phyloP scores from a whole-genome alignment of 1,140 invertebrate genomes.

The Anastrepha obliqua region DNA sequence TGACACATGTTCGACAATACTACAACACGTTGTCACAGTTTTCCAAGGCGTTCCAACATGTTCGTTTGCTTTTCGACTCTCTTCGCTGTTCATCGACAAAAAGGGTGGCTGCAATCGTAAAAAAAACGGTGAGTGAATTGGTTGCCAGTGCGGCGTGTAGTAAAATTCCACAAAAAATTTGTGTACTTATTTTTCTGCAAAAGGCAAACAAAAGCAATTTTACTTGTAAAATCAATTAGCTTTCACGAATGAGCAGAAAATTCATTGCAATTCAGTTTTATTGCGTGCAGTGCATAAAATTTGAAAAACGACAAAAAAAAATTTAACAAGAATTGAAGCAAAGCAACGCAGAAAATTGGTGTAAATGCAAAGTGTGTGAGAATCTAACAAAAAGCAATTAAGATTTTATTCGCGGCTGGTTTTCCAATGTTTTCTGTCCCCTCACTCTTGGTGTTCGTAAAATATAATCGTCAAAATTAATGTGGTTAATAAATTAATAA shows the following conservation, averaged over 20 bases:
- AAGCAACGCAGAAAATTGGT: constrained; percentile 14
- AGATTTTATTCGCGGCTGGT: constrained; percentile 7
- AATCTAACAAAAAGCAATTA: constrained; percentile 48
- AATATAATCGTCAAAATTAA: not conserved
- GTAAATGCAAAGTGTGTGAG: constrained; percentile 26
- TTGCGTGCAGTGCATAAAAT: not conserved
- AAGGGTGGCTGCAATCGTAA: constrained; percentile 48
- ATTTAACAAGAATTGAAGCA: not conserved
- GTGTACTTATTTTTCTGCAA: constrained; percentile 52
- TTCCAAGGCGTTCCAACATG: constrained; percentile 28
- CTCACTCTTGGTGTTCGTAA: constrained; percentile 1
- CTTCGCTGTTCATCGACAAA: not conserved
- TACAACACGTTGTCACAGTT: not conserved
- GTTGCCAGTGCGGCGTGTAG: constrained; percentile 35
- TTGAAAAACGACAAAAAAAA: not conserved
- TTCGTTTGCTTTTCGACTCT: not conserved
- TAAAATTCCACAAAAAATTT: constrained; percentile 34
- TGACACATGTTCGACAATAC: not conserved
- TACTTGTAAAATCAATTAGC: constrained; percentile 41
- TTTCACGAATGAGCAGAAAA: constrained; percentile 5
- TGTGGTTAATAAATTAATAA: not conserved
- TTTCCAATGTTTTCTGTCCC: constrained; percentile 12
- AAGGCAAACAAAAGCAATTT: constrained; percentile 18
- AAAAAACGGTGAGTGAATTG: constrained; percentile 38
- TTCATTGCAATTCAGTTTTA: constrained; percentile 9